A percentile compares a stretch with the other conserved stretches of the same genome.
Evolutionary conservation across 2,888 invertebrate species (phyloP).

Genomic region (Ceraclea dissimilis): DNA sequence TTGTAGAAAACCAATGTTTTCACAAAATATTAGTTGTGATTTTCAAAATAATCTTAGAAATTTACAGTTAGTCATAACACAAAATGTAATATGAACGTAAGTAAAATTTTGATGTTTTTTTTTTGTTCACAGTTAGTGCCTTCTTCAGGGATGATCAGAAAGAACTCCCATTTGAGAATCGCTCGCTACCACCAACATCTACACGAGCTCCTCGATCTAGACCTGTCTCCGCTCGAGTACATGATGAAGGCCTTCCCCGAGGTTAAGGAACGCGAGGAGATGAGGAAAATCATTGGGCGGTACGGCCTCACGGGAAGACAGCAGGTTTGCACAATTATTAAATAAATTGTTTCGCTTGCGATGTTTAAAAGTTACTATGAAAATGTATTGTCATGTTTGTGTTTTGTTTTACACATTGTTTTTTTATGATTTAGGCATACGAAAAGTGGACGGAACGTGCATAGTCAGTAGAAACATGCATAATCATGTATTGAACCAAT

Average conservation of each 20-base stretch:
- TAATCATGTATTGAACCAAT: too few species aligned
- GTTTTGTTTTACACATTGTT: too few species aligned
- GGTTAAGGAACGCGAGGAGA: conserved; percentile 96
- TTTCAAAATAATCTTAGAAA: too few species aligned
- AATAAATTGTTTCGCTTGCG: neutral
- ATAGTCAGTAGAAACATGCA: too few species aligned
- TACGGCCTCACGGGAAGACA: conserved; percentile 97
- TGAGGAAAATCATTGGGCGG: conserved; percentile 97
- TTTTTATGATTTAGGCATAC: conserved; percentile 16
- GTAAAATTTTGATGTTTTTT: neutral
- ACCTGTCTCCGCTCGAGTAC: conserved; percentile 92
- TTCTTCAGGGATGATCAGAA: conserved; percentile 92
- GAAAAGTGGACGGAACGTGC: too few species aligned
- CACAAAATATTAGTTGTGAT: too few species aligned
- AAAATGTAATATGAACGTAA: too few species aligned
- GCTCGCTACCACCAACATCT: conserved; percentile 99
- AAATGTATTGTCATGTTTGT: too few species aligned
- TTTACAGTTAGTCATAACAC: too few species aligned
- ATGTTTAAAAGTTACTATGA: too few species aligned
- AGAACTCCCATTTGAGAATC: conserved; percentile 95
- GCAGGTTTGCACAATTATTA: conserved; percentile 52
- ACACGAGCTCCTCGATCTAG: conserved; percentile 91
- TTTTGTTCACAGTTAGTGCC: conserved; percentile 69
- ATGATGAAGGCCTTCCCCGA: conserved; percentile 97
- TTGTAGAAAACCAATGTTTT: too few species aligned